These are phyloP conservation scores for Acleris sparsana DNA, from an alignment of 2,888 invertebrate genomes.

Conservation along the genomic window DNA sequence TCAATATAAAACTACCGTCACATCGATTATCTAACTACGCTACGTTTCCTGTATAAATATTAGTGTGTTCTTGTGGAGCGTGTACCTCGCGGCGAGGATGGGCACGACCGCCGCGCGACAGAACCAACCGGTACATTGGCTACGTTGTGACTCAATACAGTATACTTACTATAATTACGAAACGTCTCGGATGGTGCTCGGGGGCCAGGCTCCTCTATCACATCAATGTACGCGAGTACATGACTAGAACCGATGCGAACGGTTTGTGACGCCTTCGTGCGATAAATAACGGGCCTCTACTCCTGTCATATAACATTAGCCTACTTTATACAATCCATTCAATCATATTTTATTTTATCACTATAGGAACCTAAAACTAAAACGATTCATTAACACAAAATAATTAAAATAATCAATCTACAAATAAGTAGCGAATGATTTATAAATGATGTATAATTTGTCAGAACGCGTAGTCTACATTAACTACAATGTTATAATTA, in stretches of 20 bases:
- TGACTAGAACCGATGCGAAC: conserved; percentile 73
- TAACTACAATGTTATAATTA: conserved; percentile 60
- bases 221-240: conserved; percentile 62
- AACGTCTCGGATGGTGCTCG: not conserved
- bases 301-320: conserved; percentile 62
- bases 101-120: conserved; percentile 50
- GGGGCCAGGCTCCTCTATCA: conserved; percentile 50
- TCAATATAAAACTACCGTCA: conserved; percentile 72
- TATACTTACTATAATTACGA: not conserved
- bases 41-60: conserved; percentile 53
- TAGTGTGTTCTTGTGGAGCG: conserved; percentile 52
- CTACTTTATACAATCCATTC: conserved; percentile 80
- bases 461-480: conserved; percentile 66
- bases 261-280: conserved; percentile 49
- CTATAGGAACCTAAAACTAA: conserved; percentile 41
- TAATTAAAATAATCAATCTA: conserved; percentile 52
- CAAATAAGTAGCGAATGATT: conserved; percentile 53
- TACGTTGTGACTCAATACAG: conserved; percentile 59
- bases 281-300: conserved; percentile 46
- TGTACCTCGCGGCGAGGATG: conserved; percentile 20
- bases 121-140: conserved; percentile 54
- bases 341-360: conserved; percentile 46
- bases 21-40: conserved; percentile 72
- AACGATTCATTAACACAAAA: conserved; percentile 41
- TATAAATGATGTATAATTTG: conserved; percentile 47